Percentiles rank a stretch among this genome's conserved stretches.
phyloP scores from a whole-genome alignment of 2,797 vertebrate genomes.

The Sardinella longiceps region DNA sequence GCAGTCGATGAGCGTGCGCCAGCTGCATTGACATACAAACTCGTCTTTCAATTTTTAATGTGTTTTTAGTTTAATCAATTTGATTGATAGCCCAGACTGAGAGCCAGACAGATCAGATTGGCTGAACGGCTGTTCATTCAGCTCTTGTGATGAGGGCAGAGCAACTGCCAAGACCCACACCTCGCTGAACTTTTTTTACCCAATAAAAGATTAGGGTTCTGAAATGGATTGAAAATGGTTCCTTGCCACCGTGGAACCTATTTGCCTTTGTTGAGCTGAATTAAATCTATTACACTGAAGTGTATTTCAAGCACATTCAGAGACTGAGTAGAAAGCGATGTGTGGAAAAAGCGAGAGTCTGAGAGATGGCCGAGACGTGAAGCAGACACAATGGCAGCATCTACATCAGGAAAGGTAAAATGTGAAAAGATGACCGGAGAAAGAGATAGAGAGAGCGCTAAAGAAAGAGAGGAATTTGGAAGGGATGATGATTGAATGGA shows the following conservation, averaged over 20 bases:
- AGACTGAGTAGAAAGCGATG: conserved; percentile 25
- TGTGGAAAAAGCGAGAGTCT: neutral
- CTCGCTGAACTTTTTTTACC: neutral
- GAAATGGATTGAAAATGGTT: neutral
- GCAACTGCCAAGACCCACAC: conserved; percentile 5
- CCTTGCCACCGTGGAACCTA: neutral
- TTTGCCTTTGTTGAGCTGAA: conserved; percentile 22
- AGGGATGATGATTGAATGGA: conserved; percentile 14
- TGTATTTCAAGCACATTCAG: conserved; percentile 40
- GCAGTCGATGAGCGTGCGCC: neutral
- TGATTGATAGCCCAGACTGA: conserved; percentile 56
- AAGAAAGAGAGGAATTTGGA: neutral
- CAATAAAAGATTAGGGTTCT: neutral
- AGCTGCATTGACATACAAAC: conserved; percentile 1
- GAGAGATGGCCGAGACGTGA: neutral
- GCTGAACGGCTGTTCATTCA: neutral
- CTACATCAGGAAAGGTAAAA: neutral
- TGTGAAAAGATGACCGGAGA: neutral
- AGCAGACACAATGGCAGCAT: neutral
- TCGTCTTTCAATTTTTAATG: conserved; percentile 23
- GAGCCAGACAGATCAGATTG: neutral
- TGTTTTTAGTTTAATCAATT: conserved; percentile 37
- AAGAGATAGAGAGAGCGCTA: neutral
- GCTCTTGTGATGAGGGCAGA: neutral
- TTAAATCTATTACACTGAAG: neutral